phyloP scores from a whole-genome alignment of 2,113 vertebrate genomes.

The Telmatochromis brachygnathus region DNA sequence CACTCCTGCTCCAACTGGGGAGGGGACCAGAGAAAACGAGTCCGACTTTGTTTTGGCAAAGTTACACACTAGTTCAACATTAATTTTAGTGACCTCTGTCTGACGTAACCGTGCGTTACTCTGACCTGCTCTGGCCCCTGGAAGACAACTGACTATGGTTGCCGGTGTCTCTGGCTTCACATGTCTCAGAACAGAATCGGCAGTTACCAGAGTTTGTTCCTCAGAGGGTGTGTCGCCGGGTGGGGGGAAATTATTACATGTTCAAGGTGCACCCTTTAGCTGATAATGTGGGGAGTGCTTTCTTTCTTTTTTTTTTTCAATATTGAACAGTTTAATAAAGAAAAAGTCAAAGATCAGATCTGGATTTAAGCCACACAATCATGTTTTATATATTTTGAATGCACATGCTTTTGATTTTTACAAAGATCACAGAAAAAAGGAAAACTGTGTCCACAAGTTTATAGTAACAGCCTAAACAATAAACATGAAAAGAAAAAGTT shows the following conservation, averaged over 20 bases:
- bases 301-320: too few relatives aligned
- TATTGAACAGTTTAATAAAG: not conserved
- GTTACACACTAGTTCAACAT: not conserved
- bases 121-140: not conserved
- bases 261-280: not conserved
- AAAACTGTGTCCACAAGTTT: not conserved
- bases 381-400: not conserved
- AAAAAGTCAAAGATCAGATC: not conserved
- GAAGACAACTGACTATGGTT: not conserved
- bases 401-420: not conserved
- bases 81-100: not conserved
- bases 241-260: not conserved
- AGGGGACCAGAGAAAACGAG: not conserved
- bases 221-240: accelerated
- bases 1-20: not conserved
- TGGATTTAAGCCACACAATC: not conserved
- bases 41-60: not conserved
- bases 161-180: accelerated
- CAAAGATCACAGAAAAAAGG: too few relatives aligned
- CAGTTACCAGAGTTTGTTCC: not conserved
- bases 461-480: not conserved
- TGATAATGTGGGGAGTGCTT: not conserved
- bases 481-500: not conserved
- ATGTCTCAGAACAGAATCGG: not conserved
- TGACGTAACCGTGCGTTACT: not conserved